Percentiles rank a stretch among this genome's conserved stretches.
These are phyloP conservation scores for Apostichopus leukothele DNA, from an alignment of 53 echinoderm and acorn worm genomes.

Conservation along the genomic window DNA sequence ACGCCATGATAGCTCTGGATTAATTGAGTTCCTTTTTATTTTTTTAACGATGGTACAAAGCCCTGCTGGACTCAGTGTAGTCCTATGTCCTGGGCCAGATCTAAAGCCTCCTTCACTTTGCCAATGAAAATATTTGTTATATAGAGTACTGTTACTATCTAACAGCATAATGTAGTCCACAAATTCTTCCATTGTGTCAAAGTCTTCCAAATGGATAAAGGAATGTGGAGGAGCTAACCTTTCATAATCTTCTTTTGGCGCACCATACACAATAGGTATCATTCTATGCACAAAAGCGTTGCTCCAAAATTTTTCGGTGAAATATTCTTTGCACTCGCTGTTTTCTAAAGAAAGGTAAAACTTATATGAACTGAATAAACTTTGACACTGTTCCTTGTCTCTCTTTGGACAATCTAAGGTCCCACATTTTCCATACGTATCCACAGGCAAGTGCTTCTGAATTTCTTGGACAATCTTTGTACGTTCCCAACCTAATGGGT, in stretches of 20 bases:
- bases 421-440: constrained; percentile 65
- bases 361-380: constrained; percentile 52
- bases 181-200: constrained; percentile 63
- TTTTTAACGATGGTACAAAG: constrained; percentile 57
- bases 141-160: constrained; percentile 57
- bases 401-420: constrained; percentile 64
- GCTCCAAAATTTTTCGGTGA: constrained; percentile 68
- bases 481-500: constrained; percentile 66
- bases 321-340: constrained; percentile 63
- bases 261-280: constrained; percentile 63
- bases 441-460: constrained; percentile 52
- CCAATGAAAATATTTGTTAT: constrained; percentile 60
- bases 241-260: constrained; percentile 58
- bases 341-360: constrained; percentile 66
- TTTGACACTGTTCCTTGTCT: constrained; percentile 41
- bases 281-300: constrained; percentile 52
- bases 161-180: constrained; percentile 58
- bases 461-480: constrained; percentile 56
- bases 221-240: constrained; percentile 65
- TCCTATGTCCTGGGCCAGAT: constrained; percentile 58
- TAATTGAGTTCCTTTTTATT: constrained; percentile 38
- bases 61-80: constrained; percentile 52
- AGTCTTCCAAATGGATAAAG: constrained; percentile 63
- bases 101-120: constrained; percentile 37
- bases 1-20: constrained; percentile 64